Conservation (phyloP, 2,797 vertebrate genomes). For the Tragelaphus oryx region DNA sequence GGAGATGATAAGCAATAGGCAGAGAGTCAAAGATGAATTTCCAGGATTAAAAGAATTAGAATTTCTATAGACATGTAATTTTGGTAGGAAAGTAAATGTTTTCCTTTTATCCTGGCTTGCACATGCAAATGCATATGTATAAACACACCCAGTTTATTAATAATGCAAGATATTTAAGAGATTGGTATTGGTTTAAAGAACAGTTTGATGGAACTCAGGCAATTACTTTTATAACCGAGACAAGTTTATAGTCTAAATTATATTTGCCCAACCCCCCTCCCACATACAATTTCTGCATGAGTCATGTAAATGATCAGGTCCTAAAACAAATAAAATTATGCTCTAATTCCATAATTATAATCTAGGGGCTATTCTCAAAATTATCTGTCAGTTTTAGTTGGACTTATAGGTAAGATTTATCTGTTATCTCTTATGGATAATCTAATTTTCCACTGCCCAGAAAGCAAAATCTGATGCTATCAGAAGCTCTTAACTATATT, state of each 20-base stretch:
- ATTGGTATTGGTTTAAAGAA: background rate
- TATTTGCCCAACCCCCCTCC: background rate
- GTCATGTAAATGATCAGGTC: background rate
- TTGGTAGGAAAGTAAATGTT: background rate
- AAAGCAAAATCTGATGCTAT: constrained; percentile 33
- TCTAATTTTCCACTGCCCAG: constrained; percentile 47
- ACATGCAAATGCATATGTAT: background rate
- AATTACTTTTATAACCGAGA: background rate
- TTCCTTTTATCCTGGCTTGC: background rate
- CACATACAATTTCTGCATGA: background rate
- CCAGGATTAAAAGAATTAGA: background rate
- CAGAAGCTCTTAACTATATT: constrained; percentile 48
- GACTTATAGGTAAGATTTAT: constrained; percentile 27
- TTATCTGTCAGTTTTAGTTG: constrained; percentile 39
- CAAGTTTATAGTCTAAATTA: background rate
- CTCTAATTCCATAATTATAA: constrained; percentile 23
- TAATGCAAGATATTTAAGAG: background rate
- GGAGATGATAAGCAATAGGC: background rate
- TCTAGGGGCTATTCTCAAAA: background rate
- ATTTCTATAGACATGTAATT: background rate
- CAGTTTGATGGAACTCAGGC: background rate
- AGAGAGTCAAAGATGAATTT: background rate
- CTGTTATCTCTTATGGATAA: constrained; percentile 21
- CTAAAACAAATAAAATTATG: constrained; percentile 33
- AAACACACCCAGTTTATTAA: background rate